phyloP scores from a whole-genome alignment of 2,888 invertebrate genomes.

The Dicroscelio sp. region DNA sequence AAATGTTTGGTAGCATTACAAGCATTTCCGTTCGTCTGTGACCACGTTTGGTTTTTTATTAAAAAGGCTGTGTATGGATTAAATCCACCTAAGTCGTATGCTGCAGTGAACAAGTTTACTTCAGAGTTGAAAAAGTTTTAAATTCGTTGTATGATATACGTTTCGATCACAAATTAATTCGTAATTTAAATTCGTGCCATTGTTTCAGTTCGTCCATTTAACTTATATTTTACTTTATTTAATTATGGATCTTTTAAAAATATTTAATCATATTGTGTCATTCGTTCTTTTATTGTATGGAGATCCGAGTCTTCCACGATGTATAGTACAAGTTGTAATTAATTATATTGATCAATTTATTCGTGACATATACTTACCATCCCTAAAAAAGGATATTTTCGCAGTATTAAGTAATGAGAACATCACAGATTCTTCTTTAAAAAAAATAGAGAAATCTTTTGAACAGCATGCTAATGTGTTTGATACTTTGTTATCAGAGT shows the following conservation, averaged over 20 bases:
- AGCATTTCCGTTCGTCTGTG: not conserved
- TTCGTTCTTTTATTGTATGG: constrained; percentile 1
- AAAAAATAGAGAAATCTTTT: not conserved
- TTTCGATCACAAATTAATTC: not conserved
- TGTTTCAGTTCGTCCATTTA: not conserved
- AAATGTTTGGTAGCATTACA: not conserved
- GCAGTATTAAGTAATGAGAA: not conserved
- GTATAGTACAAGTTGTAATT: constrained; percentile 9
- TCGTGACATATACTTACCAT: not conserved
- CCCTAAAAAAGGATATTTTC: not conserved
- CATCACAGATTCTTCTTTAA: not conserved
- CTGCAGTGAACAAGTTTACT: not conserved
- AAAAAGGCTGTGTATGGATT: not conserved
- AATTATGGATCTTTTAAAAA: not conserved
- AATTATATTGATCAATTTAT: not conserved
- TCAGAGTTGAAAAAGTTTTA: not conserved
- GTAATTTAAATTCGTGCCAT: not conserved
- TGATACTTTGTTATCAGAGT: not conserved
- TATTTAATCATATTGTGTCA: not conserved
- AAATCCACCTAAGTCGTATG: not conserved
- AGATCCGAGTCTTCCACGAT: not conserved
- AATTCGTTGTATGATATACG: not conserved
- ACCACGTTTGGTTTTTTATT: constrained; percentile 14
- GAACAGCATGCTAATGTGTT: not conserved
- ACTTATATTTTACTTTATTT: not conserved